These are phyloP conservation scores for Callospermophilus lateralis DNA, from an alignment of 2,113 vertebrate species.

Conservation along the genomic window DNA sequence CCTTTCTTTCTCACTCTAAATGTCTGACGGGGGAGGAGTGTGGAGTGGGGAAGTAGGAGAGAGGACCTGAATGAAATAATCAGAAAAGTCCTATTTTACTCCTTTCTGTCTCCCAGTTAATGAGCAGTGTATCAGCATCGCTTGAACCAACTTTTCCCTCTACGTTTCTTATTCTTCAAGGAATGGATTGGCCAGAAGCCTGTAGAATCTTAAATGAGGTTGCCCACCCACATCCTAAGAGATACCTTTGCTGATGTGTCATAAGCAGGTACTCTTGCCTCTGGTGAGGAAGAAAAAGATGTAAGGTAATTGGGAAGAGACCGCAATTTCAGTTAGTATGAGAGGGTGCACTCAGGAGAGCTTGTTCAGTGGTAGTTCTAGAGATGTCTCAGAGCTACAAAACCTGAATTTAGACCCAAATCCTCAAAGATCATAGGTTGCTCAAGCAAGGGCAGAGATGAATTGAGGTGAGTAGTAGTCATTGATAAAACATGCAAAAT, in stretches of 20 bases:
- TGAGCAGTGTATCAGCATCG: conserved; percentile 75
- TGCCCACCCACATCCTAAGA: neutral
- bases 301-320: neutral
- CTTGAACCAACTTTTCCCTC: conserved; percentile 83
- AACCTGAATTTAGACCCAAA: neutral
- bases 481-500: accelerated
- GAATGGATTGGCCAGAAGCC: neutral
- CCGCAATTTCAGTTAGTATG: neutral
- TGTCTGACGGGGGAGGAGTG: conserved; percentile 84
- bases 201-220: neutral
- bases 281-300: neutral
- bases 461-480: neutral
- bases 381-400: neutral
- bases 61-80: conserved; percentile 84
- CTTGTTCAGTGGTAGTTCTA: neutral
- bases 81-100: conserved; percentile 82
- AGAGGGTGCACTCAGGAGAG: neutral
- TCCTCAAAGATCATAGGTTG: neutral
- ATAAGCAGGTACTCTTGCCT: conserved; percentile 4
- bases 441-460: conserved; percentile 12
- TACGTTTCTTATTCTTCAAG: conserved; percentile 44
- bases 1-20: conserved; percentile 92
- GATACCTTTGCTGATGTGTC: neutral
- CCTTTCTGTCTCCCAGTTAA: conserved; percentile 83
- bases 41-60: neutral